Evolutionary conservation across 2,797 vertebrate genomes (phyloP).

Genomic region (Chanos chanos): DNA sequence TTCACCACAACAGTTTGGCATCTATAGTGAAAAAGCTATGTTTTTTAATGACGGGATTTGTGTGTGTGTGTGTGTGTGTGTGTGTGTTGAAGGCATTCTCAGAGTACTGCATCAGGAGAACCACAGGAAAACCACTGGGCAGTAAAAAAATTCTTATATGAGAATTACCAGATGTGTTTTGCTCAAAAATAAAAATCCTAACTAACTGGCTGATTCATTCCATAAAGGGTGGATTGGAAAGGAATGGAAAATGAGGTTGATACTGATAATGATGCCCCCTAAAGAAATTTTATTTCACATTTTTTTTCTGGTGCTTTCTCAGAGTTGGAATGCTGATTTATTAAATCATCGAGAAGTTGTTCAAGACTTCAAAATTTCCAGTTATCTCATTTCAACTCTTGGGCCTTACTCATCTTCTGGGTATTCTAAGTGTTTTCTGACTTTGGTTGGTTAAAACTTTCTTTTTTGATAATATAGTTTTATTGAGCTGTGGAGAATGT

Average conservation of each 20-base stretch:
- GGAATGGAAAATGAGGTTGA: conserved; percentile 19
- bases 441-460: too few species aligned
- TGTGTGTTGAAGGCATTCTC: conserved; percentile 37
- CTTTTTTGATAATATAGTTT: too few species aligned
- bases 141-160: conserved; percentile 44
- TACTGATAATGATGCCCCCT: background rate
- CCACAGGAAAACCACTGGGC: conserved; percentile 41
- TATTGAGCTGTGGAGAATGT: too few species aligned
- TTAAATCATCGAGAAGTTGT: too few species aligned
- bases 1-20: conserved; percentile 22
- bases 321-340: too few species aligned
- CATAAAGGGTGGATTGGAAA: conserved; percentile 11
- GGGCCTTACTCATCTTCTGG: too few species aligned
- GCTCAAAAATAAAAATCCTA: conserved; percentile 43
- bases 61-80: too few species aligned
- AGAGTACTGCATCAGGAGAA: conserved; percentile 45
- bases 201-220: conserved; percentile 36
- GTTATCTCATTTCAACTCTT: too few species aligned
- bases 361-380: too few species aligned
- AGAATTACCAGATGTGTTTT: conserved; percentile 48
- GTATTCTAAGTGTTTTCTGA: too few species aligned
- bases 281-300: background rate
- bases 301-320: too few species aligned
- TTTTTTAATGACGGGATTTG: conserved; percentile 34
- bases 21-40: conserved; percentile 21